Evolutionary conservation across 2,113 vertebrate genomes (phyloP).

Genomic region (Gymnarchus niloticus): DNA sequence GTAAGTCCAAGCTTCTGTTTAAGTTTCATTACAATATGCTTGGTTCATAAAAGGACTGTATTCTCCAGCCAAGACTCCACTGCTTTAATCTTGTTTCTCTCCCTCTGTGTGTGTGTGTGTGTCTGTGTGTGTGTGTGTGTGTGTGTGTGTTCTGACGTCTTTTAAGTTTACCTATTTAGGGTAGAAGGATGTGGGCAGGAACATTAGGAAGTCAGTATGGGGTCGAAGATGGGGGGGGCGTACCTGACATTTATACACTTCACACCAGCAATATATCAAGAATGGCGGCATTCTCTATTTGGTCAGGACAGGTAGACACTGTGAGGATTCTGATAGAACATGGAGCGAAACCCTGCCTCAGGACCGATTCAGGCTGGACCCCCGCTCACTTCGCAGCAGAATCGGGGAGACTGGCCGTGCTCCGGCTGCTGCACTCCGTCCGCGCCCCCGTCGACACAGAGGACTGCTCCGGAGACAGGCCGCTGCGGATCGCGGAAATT

Average conservation of each 20-base stretch:
- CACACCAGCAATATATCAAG: background rate
- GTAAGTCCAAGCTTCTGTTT: too few species aligned
- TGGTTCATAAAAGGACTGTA: background rate
- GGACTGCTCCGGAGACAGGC: slow-evolving; percentile 76
- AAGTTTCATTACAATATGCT: background rate
- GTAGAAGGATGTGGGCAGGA: background rate
- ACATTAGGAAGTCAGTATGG: background rate
- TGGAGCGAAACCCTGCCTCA: slow-evolving; percentile 70
- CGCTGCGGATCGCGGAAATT: slow-evolving; percentile 73
- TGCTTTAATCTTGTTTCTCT: too few species aligned
- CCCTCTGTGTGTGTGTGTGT: too few species aligned
- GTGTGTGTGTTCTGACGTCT: too few species aligned
- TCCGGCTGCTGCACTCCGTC: slow-evolving; percentile 69
- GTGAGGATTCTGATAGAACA: slow-evolving; percentile 67
- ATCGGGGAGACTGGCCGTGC: slow-evolving; percentile 64
- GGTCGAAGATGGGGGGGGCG: background rate
- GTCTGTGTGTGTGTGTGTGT: background rate
- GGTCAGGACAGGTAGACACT: slow-evolving; percentile 66
- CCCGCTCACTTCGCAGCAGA: slow-evolving; percentile 81
- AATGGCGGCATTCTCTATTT: background rate
- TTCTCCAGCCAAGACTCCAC: too few species aligned
- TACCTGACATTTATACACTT: background rate
- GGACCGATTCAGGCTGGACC: slow-evolving; percentile 75
- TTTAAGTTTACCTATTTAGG: too few species aligned
- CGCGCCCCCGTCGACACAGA: slow-evolving; percentile 70